Conservation (phyloP, 2,113 vertebrate genomes). For the Helogale parvula region DNA sequence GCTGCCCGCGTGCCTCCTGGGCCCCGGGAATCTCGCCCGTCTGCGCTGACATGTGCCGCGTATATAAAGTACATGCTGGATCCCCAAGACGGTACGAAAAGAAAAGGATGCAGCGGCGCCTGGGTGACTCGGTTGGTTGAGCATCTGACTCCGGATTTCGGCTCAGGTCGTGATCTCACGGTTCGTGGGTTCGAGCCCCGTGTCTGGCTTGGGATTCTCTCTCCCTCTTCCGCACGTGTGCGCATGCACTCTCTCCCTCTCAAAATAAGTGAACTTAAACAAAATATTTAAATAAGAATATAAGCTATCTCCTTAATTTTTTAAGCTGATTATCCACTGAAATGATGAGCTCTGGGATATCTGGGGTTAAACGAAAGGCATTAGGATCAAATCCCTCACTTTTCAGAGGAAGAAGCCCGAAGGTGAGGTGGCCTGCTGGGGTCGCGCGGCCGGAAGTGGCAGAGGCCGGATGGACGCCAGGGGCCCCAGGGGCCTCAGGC, state of each 20-base stretch:
- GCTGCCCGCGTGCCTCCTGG: accelerated
- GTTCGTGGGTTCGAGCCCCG: no score
- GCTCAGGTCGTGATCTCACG: no score
- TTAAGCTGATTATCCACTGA: not conserved
- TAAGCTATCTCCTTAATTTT: not conserved
- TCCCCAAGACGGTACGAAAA: not conserved
- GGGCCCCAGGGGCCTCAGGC: no score
- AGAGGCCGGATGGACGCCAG: not conserved
- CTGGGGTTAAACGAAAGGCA: not conserved
- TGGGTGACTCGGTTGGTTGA: no score
- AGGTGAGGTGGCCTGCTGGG: not conserved
- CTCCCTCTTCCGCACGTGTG: no score
- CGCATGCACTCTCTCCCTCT: no score
- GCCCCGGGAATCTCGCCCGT: not conserved
- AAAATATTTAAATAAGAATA: not conserved
- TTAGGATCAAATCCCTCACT: not conserved
- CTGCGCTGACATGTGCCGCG: not conserved
- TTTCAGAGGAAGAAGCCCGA: not conserved
- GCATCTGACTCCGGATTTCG: no score
- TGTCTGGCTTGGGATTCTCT: no score
- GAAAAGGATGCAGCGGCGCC: not conserved
- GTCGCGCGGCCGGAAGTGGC: not conserved
- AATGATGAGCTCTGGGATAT: not conserved
- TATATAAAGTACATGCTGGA: not conserved
- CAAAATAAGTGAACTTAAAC: no score